Evolutionary conservation across 2,888 invertebrate genomes (phyloP).

Genomic region (Stomorhina lunata): DNA sequence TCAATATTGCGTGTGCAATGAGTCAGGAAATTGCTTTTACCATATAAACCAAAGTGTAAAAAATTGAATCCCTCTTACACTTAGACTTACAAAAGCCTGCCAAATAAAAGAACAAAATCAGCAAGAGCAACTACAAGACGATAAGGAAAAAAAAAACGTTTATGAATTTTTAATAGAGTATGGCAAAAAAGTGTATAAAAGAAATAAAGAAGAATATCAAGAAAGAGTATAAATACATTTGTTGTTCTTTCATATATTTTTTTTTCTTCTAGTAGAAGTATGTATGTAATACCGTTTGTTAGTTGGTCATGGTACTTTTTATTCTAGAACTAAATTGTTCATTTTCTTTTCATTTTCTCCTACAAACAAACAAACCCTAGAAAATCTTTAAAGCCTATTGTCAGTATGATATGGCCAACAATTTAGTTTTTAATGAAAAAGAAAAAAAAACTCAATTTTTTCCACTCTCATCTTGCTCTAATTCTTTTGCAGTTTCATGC

Average conservation of each 20-base stretch:
- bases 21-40: constrained; percentile 63
- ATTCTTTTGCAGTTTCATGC: neutral
- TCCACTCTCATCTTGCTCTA: neutral
- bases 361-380: neutral
- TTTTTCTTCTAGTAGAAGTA: neutral
- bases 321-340: neutral
- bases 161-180: constrained; percentile 64
- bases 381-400: constrained; percentile 42
- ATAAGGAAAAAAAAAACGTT: constrained; percentile 17
- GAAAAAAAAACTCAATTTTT: neutral
- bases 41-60: constrained; percentile 47
- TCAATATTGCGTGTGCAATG: constrained; percentile 65
- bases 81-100: constrained; percentile 19
- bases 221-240: constrained; percentile 33
- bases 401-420: constrained; percentile 26
- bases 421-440: constrained; percentile 1
- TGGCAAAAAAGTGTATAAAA: constrained; percentile 24
- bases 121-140: neutral
- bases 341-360: neutral
- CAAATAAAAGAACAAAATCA: constrained; percentile 4
- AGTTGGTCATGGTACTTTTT: neutral
- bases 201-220: constrained; percentile 20
- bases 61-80: constrained; percentile 24
- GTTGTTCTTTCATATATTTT: neutral
- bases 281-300: neutral